phyloP scores from a whole-genome alignment of 2,797 vertebrate genomes.

The Myotis planiceps region DNA sequence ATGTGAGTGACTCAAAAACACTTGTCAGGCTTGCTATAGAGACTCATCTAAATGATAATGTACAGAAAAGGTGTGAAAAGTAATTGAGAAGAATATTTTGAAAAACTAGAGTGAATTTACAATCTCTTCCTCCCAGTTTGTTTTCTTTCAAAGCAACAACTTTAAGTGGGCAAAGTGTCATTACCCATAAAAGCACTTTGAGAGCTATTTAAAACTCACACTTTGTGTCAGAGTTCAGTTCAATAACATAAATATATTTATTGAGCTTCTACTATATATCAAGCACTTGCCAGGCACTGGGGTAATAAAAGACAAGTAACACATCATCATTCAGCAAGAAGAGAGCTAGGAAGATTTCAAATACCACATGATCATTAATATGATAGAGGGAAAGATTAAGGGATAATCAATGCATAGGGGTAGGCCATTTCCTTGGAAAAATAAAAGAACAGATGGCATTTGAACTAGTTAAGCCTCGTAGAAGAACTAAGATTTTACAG shows the following conservation, averaged over 20 bases:
- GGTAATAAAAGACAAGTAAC: background rate
- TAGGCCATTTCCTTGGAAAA: background rate
- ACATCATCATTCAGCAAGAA: background rate
- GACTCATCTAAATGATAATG: background rate
- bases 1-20: background rate
- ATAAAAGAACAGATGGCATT: background rate
- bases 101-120: slow-evolving; percentile 34
- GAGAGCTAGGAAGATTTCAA: background rate
- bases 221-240: background rate
- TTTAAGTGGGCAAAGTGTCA: background rate
- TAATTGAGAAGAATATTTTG: background rate
- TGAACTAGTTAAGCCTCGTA: background rate
- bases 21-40: background rate
- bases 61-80: background rate
- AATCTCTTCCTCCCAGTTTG: background rate
- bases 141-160: background rate
- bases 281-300: background rate
- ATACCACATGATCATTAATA: background rate
- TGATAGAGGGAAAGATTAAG: background rate
- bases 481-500: background rate
- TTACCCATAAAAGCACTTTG: background rate
- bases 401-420: background rate
- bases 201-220: background rate
- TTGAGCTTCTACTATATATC: background rate
- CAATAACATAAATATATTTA: background rate